A percentile compares a stretch with the other conserved stretches of the same genome.
Conservation (phyloP, 2,888 invertebrate species). For the Calliphora vomitoria region DNA sequence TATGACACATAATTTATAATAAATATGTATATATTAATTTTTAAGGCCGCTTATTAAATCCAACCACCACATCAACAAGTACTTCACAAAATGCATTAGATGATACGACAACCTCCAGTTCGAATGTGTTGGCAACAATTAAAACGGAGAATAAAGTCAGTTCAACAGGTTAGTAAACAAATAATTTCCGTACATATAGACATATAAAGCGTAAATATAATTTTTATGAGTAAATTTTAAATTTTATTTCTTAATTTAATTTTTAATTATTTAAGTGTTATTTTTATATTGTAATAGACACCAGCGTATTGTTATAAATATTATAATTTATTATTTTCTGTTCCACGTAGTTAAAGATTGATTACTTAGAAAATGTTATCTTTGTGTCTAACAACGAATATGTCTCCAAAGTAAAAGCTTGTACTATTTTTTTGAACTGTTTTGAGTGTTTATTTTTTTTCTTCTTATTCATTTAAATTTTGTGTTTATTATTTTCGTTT, state of each 20-base stretch:
- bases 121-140: slow-evolving; percentile 75
- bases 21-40: slow-evolving; percentile 17
- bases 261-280: slow-evolving; percentile 26
- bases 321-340: slow-evolving; percentile 41
- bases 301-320: slow-evolving; percentile 9
- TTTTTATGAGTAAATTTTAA: background rate
- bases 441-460: slow-evolving; percentile 30
- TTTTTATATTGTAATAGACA: slow-evolving; percentile 1
- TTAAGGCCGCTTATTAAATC: slow-evolving; percentile 81
- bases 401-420: slow-evolving; percentile 83
- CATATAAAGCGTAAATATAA: background rate
- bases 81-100: slow-evolving; percentile 79
- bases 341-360: slow-evolving; percentile 13
- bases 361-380: slow-evolving; percentile 12
- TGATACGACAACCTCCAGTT: slow-evolving; percentile 75
- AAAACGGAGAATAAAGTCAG: slow-evolving; percentile 81
- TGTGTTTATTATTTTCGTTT: slow-evolving; percentile 15
- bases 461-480: slow-evolving; percentile 53
- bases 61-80: slow-evolving; percentile 75
- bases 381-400: slow-evolving; percentile 80
- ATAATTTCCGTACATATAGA: background rate
- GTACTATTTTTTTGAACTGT: slow-evolving; percentile 55
- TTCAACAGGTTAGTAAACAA: slow-evolving; percentile 78
- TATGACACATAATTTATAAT: background rate
- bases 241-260: slow-evolving; percentile 5